Base-by-base conservation (phyloP, 2,113 vertebrate species). In the Phaethornis superciliosus region DNA sequence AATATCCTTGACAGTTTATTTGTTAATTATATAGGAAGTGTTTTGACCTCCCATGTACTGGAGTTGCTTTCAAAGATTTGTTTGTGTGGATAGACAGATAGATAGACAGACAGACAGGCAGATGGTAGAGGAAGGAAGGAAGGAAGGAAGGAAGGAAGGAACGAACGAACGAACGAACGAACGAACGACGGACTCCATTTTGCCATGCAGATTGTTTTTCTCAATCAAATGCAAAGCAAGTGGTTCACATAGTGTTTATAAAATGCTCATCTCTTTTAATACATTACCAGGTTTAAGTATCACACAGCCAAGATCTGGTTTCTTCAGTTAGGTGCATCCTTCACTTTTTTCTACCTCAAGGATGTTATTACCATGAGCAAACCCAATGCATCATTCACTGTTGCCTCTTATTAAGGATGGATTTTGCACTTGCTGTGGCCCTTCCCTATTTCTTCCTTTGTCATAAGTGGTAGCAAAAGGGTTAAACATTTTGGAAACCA, bases 381-480 rank as follows among this genome's bases (percentile, higher is more conserved):
- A 76, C 4, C 40, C 33, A 18, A 23, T 14, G 17, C 2, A 3
- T 32, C 5, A 16, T 40, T n/a, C 3, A 5, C 21, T 64, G 13
- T 12, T 46, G 17, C 9, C 7, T 58, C 2, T 11, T 46, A 35
- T 9, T 76, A 44, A 35, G 12, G 3, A 21, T 23, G 20, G 0
- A 6, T 63, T 68, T 58, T 58, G 8, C 33, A 24, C 21, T 70
- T 46, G 6, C 4, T 27, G 11, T 44, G 46, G 19, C 11, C 44
- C 15, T 3, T 7, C 9, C 65, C 1, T 40, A 4, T 76, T 83
- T 11, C 4, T 10, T 78, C 5, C 0, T 20, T 12, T 5, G 3
- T 22, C 9, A 67, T 16, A 11, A 91, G 9, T 7, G 15, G 35
- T 5, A 55, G 5, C 74, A 69, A 91, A 44, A 55, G 59, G 2